These are phyloP conservation scores for Drosophila pseudotalamancana DNA, from an alignment of 2,888 invertebrate genomes.

Conservation along the genomic window DNA sequence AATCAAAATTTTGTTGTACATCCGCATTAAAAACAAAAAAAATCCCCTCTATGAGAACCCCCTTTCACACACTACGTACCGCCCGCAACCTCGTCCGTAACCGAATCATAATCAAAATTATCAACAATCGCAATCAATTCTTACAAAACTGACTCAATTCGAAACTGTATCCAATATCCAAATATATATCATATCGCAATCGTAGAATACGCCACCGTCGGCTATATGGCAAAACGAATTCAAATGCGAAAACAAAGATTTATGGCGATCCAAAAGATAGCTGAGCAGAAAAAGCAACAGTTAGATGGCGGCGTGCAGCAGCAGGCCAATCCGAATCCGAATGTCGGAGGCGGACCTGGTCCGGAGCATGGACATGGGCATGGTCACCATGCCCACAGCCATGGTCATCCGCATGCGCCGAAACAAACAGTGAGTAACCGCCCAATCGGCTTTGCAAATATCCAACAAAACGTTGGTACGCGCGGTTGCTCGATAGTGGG, in stretches of 20 bases:
- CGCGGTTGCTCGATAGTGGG: constrained; percentile 87
- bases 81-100: constrained; percentile 51
- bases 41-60: not conserved
- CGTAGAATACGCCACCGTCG: constrained; percentile 98
- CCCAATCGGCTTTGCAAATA: constrained; percentile 85
- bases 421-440: constrained; percentile 85
- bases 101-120: constrained; percentile 39
- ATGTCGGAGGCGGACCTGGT: constrained; percentile 77
- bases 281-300: constrained; percentile 95
- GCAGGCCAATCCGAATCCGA: constrained; percentile 91
- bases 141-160: constrained; percentile 59
- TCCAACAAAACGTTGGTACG: constrained; percentile 85
- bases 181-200: constrained; percentile 67
- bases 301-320: constrained; percentile 91
- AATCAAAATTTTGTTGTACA: constrained; percentile 67
- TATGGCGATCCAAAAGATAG: constrained; percentile 95
- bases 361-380: constrained; percentile 85
- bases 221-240: constrained; percentile 98
- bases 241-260: constrained; percentile 98
- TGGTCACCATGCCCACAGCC: constrained; percentile 85
- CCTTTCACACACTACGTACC: constrained; percentile 29
- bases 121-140: constrained; percentile 36
- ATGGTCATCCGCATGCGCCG: constrained; percentile 85
- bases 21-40: constrained; percentile 47
- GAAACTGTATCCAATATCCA: constrained; percentile 63